These are phyloP conservation scores for Drosophila tanythrix DNA, from an alignment of 2,888 invertebrate genomes.

Conservation along the genomic window DNA sequence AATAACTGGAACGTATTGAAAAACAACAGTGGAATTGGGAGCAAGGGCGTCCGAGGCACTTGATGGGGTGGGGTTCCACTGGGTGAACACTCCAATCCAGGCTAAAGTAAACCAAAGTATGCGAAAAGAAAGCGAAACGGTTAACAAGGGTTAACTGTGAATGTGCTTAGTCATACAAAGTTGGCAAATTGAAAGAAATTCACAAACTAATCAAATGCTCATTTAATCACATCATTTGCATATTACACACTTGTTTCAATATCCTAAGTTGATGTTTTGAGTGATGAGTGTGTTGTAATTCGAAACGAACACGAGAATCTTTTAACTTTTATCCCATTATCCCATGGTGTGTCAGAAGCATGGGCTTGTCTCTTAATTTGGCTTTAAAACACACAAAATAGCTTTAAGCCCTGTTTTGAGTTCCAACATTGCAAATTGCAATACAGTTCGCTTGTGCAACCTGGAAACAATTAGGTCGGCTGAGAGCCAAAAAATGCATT, in stretches of 20 bases:
- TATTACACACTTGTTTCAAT: neutral
- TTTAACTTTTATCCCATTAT: neutral
- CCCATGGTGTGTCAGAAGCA: neutral
- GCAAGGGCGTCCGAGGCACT: neutral
- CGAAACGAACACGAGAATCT: neutral
- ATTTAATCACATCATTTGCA: slow-evolving; percentile 3
- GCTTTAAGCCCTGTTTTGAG: neutral
- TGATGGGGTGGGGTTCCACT: neutral
- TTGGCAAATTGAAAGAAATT: slow-evolving; percentile 19
- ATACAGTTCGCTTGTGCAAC: neutral
- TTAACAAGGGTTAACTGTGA: neutral
- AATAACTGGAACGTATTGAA: slow-evolving; percentile 1
- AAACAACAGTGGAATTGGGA: neutral
- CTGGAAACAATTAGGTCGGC: too few species aligned
- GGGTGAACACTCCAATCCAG: neutral
- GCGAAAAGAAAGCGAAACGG: neutral
- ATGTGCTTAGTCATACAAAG: neutral
- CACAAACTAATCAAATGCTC: slow-evolving; percentile 12
- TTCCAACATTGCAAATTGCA: neutral
- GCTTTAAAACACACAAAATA: neutral
- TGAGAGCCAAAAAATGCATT: neutral
- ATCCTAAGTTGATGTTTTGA: neutral
- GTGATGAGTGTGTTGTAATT: neutral
- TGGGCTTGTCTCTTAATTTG: neutral
- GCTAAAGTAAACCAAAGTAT: neutral